Evolutionary conservation across 1,140 invertebrate genomes (phyloP).

Genomic region (Drosophila willistoni): DNA sequence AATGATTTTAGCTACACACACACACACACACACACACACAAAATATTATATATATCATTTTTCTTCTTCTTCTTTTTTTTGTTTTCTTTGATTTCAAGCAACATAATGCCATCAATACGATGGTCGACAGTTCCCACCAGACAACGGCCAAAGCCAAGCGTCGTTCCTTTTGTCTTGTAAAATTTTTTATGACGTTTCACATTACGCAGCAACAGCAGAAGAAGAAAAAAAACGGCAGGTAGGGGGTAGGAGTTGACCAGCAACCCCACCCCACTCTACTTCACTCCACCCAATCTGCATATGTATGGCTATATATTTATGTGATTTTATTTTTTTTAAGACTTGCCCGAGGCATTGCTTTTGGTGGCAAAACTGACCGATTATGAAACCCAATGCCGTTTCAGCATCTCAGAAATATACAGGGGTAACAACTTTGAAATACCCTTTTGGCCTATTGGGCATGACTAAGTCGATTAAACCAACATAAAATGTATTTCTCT

Average conservation of each 20-base stretch:
- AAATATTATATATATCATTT: slow-evolving; percentile 5
- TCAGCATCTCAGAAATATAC: slow-evolving; percentile 1
- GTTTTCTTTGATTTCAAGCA: slow-evolving; percentile 18
- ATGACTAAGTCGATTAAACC: background rate
- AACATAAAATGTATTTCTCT: too few relatives aligned
- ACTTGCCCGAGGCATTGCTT: slow-evolving; percentile 11
- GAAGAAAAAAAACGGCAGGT: slow-evolving; percentile 16
- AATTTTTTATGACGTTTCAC: slow-evolving; percentile 73
- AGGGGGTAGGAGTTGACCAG: background rate
- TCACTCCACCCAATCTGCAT: background rate
- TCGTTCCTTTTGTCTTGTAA: slow-evolving; percentile 46
- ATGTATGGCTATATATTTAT: slow-evolving; percentile 37
- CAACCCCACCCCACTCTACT: background rate
- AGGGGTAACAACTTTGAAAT: background rate
- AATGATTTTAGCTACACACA: background rate
- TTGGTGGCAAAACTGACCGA: slow-evolving; percentile 37
- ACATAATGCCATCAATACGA: slow-evolving; percentile 4
- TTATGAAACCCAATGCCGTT: slow-evolving; percentile 60
- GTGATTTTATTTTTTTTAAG: slow-evolving; percentile 33
- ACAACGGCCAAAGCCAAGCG: background rate
- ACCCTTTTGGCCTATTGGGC: background rate
- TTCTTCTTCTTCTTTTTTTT: background rate
- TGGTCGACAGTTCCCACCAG: slow-evolving; percentile 10
- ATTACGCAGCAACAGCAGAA: slow-evolving; percentile 48
- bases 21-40: background rate